Conservation (phyloP, 2,888 invertebrate species). For the Phengaris alcon region DNA sequence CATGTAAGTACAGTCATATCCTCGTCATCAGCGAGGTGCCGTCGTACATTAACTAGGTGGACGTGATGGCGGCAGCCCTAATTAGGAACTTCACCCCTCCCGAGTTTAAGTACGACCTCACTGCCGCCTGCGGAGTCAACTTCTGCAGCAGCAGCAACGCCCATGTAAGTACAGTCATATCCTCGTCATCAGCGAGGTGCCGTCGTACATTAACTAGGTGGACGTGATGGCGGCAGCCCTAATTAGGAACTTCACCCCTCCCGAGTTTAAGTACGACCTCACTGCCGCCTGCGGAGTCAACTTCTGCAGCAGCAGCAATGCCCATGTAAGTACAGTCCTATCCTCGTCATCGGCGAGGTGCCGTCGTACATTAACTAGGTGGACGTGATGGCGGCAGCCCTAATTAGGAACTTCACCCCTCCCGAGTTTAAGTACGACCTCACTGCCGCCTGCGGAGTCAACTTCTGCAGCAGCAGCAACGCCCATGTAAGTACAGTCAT, state of each 20-base stretch:
- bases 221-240: constrained; percentile 43
- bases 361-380: constrained; percentile 48
- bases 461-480: constrained; percentile 82
- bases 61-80: constrained; percentile 43
- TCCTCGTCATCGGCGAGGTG: constrained; percentile 62
- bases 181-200: constrained; percentile 51
- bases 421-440: constrained; percentile 53
- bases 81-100: constrained; percentile 45
- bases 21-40: constrained; percentile 59
- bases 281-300: constrained; percentile 83
- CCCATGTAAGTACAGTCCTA: constrained; percentile 66
- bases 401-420: constrained; percentile 47
- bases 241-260: constrained; percentile 51
- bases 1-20: constrained; percentile 69
- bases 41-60: constrained; percentile 47
- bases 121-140: constrained; percentile 84
- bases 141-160: constrained; percentile 82
- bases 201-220: constrained; percentile 18
- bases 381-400: constrained; percentile 41
- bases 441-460: constrained; percentile 82
- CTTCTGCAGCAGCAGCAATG: constrained; percentile 81
- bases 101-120: neutral
- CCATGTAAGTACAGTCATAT: constrained; percentile 67
- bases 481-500: constrained; percentile 67
- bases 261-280: constrained; percentile 53